A percentile compares a stretch with the other conserved stretches of the same genome.
Evolutionary conservation across 2,113 vertebrate species (phyloP).

Genomic region (Marmota monax): DNA sequence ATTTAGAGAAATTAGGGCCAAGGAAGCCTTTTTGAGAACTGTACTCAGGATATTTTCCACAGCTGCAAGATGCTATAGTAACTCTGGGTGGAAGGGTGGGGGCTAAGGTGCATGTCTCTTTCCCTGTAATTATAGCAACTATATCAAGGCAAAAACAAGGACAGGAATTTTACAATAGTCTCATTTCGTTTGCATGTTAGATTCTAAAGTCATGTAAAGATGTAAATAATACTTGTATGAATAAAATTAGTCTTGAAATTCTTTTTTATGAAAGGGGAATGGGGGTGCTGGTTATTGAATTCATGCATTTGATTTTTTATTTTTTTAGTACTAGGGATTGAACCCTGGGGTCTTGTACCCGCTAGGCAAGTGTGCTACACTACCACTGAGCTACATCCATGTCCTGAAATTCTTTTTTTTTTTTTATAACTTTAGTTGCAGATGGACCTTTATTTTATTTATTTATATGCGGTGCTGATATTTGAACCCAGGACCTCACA

Average conservation of each 20-base stretch:
- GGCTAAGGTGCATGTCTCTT: not conserved
- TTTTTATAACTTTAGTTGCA: too few species aligned
- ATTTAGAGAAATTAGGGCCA: constrained; percentile 27
- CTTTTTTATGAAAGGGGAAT: not conserved
- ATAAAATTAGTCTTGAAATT: constrained; percentile 39
- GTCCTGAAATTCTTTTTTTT: not conserved
- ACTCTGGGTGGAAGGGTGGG: not conserved
- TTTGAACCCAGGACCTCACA: too few species aligned
- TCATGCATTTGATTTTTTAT: not conserved
- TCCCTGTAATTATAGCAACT: not conserved
- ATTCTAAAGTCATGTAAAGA: constrained; percentile 6
- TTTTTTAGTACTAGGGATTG: too few species aligned
- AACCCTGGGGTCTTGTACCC: too few species aligned
- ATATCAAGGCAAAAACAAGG: constrained; percentile 25
- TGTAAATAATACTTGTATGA: constrained; percentile 27
- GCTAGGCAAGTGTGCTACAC: too few species aligned
- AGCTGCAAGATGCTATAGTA: not conserved
- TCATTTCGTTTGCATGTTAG: not conserved
- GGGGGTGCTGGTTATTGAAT: not conserved
- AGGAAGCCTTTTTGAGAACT: constrained; percentile 10
- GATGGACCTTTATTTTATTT: too few species aligned
- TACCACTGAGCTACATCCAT: too few species aligned
- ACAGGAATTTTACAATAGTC: not conserved
- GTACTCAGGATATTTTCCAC: not conserved
- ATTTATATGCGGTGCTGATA: too few species aligned